Evolutionary conservation across 2,797 vertebrate species (phyloP), one percentile per base, ranked within the genome.

Genomic region (Lagocephalus sceleratus): DNA sequence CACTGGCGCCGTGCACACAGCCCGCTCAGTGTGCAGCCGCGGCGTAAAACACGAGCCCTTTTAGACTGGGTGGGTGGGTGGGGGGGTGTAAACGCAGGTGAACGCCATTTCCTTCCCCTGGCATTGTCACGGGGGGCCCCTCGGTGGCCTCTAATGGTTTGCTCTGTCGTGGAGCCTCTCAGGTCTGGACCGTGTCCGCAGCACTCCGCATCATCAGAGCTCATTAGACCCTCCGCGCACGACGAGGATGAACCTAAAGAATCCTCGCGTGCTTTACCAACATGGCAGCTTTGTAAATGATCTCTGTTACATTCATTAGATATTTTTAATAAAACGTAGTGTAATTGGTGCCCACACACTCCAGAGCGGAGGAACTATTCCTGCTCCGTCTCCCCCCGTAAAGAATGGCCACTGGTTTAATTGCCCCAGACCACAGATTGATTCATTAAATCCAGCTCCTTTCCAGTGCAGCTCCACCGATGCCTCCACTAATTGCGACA

Each of bases 71-170:
- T n/a, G n/a, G n/a, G n/a, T n/a, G n/a, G n/a, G n/a, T n/a, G n/a
- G 56, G 66, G 55, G 53, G 66, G 26, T 48, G 48, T 47, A 58
- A 14, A 20, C 60, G 25, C 46, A 59, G 70, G 75, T 60, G 78
- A 69, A 71, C 75, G 78, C 65, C 77, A 52, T 32, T 69, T 79
- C 73, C 51, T 49, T 60, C 58, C 0, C 21, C 63, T 22, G 71
- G 17, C 83, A 78, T 84, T 86, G 79, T 79, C 82, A 70, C 48
- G 81, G 62, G 74, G 54, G 8, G 58, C 53, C 73, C 55, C 62
- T 69, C 23, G 17, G 6, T 20, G 47, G 54, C 57, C 51, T 8
- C 66, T 87, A 81, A 84, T 75, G 82, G 78, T 67, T 80, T 72
- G 71, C 77, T 82, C 61, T 51, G 58, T 45, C 17, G 52, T 7